phyloP scores from a whole-genome alignment of 2,888 invertebrate species.

The Microctonus aethiopoides region DNA sequence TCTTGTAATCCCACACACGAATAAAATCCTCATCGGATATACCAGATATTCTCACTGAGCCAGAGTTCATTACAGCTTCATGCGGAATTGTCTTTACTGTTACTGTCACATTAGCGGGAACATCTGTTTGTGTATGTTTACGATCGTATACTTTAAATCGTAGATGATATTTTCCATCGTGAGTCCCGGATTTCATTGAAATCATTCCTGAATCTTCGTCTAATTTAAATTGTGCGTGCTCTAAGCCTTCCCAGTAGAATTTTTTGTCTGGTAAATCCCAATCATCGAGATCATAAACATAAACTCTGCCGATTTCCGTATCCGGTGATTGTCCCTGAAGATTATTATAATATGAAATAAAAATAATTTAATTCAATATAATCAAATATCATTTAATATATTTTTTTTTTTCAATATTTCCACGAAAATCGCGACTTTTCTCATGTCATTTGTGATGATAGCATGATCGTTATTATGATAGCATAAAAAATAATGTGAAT shows the following conservation, averaged over 20 bases:
- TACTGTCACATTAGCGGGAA: slow-evolving; percentile 96
- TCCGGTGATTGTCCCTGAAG: slow-evolving; percentile 87
- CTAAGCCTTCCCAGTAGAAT: slow-evolving; percentile 91
- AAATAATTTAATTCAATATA: no score
- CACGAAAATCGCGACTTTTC: no score
- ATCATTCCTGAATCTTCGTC: slow-evolving; percentile 95
- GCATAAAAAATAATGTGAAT: no score
- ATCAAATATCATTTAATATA: no score
- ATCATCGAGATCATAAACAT: slow-evolving; percentile 97
- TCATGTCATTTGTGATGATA: no score
- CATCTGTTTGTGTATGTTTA: slow-evolving; percentile 94
- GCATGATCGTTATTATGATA: not conserved
- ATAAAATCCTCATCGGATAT: slow-evolving; percentile 97
- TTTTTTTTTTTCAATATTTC: no score
- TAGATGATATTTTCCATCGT: slow-evolving; percentile 86
- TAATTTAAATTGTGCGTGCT: slow-evolving; percentile 88
- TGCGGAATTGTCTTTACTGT: slow-evolving; percentile 94
- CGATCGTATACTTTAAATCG: slow-evolving; percentile 91
- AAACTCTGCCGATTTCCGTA: slow-evolving; percentile 93
- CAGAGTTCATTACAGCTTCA: slow-evolving; percentile 95
- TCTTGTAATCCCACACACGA: slow-evolving; percentile 90
- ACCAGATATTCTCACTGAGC: slow-evolving; percentile 91
- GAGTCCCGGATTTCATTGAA: slow-evolving; percentile 92
- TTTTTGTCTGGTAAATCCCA: slow-evolving; percentile 99
- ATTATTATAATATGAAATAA: no score